Base-by-base conservation (phyloP, 1,140 invertebrate genomes). In the Episyrphus balteatus region DNA sequence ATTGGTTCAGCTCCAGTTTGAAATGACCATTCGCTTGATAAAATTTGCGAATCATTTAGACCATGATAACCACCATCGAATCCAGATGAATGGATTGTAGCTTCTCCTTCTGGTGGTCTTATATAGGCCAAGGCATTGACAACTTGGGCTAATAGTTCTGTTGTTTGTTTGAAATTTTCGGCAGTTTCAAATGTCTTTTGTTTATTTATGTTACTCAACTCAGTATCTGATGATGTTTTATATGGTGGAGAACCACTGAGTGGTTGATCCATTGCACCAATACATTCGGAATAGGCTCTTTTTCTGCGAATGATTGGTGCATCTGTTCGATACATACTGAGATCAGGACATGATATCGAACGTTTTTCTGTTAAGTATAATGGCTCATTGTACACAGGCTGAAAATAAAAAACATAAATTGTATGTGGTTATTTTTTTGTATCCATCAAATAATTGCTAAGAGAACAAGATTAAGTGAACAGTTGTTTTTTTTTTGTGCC, bases 191-290 rank as follows among this genome's bases (percentile, higher is more conserved):
- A 88, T 1, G 86, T 88, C 47, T 80, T 81, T 46, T 79, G 79
- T 55, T 82, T 81, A 55, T 89, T 84, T 47, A 88, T 86, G 19
- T 79, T 74, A 53, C 82, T 75, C 13, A 88, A 65, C 62, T 88
- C 84, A 0, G 81, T 83, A 57, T 87, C 84, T 5, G 83, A 87
- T 45, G 81, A 77, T 44, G 63, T 56, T 13, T 58, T 39, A 31
- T 56, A 44, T 33, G 47, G 18, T 10, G 44, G 53, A 8, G 49
- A 42, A 2, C 30, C 47, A 2, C 32, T 32, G 1, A 42, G 40
- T 32, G 56, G 55, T 3, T 48, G 53, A 1, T 55, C 55, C 0
- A 45, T 53, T 42, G 56, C 7, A 30, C 61, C 63, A 33, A 74
- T 72, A 36, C 75, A 75, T 55, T 79, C 75, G 2, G 80, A 82